phyloP scores from a whole-genome alignment of 2,797 vertebrate genomes.

The Tapera naevia region DNA sequence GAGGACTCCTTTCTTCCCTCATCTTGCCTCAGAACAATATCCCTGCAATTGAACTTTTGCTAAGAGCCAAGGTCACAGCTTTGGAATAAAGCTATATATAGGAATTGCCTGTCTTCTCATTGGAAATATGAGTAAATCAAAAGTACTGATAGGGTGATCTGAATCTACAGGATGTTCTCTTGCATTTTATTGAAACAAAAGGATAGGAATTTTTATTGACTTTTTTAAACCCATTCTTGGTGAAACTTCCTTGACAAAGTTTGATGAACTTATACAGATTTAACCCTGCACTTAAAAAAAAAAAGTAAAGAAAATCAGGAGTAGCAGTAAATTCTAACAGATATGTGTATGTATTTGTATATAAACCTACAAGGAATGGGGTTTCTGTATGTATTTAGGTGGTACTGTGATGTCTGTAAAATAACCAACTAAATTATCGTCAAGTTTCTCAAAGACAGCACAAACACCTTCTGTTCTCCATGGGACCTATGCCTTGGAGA shows the following conservation, averaged over 20 bases:
- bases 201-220: conserved; percentile 16
- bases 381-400: background rate
- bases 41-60: conserved; percentile 48
- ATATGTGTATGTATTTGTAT: background rate
- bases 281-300: background rate
- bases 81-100: conserved; percentile 42
- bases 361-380: background rate
- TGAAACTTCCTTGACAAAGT: background rate
- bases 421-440: background rate
- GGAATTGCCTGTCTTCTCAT: conserved; percentile 26
- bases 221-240: background rate
- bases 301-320: accelerated
- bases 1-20: conserved; percentile 19
- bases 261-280: background rate
- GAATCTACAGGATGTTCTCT: conserved; percentile 4
- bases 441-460: background rate
- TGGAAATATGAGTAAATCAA: conserved; percentile 48
- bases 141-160: conserved; percentile 44
- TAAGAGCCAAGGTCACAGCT: conserved; percentile 52
- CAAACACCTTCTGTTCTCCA: background rate
- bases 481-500: background rate
- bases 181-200: conserved; percentile 37
- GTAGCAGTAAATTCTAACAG: background rate
- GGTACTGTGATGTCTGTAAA: background rate
- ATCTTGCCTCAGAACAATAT: conserved; percentile 39